Conservation (phyloP, 2,113 vertebrate genomes). For the Engraulis encrasicolus region DNA sequence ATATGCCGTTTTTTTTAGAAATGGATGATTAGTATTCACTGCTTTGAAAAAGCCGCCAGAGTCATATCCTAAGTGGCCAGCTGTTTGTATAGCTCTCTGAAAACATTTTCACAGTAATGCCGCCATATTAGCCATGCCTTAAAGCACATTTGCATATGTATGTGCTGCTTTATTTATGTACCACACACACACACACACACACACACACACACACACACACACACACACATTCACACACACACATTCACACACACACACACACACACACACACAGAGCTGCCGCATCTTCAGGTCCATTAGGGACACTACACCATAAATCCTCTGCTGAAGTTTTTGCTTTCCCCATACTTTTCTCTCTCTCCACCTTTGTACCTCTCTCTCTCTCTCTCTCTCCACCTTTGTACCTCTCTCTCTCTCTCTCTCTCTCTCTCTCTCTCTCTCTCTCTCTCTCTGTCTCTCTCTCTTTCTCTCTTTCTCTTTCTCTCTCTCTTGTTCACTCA, state of each 20-base stretch:
- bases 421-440: background rate
- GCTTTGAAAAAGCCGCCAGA: background rate
- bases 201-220: constrained; percentile 17
- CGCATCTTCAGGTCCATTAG: background rate
- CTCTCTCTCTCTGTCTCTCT: background rate
- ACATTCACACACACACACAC: constrained; percentile 14
- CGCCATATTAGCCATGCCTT: background rate
- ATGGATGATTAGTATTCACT: background rate
- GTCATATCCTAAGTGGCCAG: background rate
- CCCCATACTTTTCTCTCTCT: too few relatives aligned
- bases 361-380: background rate
- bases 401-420: background rate
- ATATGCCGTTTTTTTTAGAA: too few relatives aligned
- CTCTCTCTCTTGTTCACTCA: too few relatives aligned
- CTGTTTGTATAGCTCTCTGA: background rate
- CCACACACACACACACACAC: background rate
- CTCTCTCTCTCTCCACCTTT: background rate
- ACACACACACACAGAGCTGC: background rate
- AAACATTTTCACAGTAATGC: background rate
- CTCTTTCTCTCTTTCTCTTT: background rate
- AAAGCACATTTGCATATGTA: background rate
- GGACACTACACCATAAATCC: background rate
- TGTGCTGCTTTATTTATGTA: background rate
- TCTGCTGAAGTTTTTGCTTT: background rate
- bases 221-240: background rate